Base-by-base conservation (phyloP, 2,888 invertebrate genomes). In the Cosmorhoe ocellata region DNA sequence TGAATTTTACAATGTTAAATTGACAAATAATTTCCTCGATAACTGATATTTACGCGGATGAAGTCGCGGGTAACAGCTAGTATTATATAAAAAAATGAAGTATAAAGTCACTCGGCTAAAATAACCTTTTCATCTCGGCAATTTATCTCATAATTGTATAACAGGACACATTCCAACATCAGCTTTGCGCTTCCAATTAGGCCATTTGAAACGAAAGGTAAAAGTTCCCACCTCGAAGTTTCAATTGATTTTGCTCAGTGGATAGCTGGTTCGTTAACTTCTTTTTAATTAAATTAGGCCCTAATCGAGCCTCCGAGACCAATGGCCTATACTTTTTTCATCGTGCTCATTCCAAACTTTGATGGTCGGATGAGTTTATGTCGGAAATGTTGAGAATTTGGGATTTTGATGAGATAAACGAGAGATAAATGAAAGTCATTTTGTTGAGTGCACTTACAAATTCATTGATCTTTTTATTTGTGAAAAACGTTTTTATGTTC, bases 211-310 rank as follows among this genome's bases (percentile, higher is more conserved):
- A 60, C 64, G 58, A 66, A 74, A 79, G 74, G 72, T 77, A 74
- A 75, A 73, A 72, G 65, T 67, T 64, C 63, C 62, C 51, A 58
- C 63, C 62, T 67, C 67, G 66, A 84, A 76, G 76, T 84, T 79
- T 73, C 67, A 81, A 81, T 81, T 49, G 78, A 79, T 79, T 80
- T 72, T 68, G 73, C 69, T 69, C 68, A 69, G 69, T 68, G 67
- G 71, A 69, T 69, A 63, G 73, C 64, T 64, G 78, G 76, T 74
- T 81, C 82, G 78, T 77, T 77, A 81, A 83, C 82, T 80, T 84
- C 74, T 81, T 84, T 84, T 82, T 81, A 85, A 86, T 85, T 85
- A 81, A 85, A 84, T 78, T 71, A 78, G 69, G 71, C 63, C 63
- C 77, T 79, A 81, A 78, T 81, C 78, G 76, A 47, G 59, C 59